Evolutionary conservation across 2,888 invertebrate species (phyloP).

Genomic region (Ochropacha duplaris): DNA sequence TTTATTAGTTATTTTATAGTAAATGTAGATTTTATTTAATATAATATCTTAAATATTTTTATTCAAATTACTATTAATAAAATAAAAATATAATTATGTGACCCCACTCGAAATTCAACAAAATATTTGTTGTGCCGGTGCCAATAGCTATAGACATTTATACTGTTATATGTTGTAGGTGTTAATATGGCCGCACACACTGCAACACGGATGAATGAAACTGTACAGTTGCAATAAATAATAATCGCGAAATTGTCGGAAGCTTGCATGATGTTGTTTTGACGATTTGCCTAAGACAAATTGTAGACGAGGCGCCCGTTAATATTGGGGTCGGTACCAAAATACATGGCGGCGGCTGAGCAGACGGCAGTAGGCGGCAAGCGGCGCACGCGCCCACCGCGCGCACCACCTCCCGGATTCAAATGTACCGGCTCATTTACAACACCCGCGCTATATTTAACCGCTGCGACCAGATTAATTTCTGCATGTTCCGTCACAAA

Average conservation of each 20-base stretch:
- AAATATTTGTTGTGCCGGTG: neutral
- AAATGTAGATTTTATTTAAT: neutral
- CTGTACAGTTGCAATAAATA: slow-evolving; percentile 40
- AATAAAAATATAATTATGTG: neutral
- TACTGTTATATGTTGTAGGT: neutral
- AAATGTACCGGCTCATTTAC: slow-evolving; percentile 71
- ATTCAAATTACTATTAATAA: neutral
- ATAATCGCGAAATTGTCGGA: slow-evolving; percentile 65
- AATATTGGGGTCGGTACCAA: slow-evolving; percentile 80
- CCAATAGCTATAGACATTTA: neutral
- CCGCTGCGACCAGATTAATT: slow-evolving; percentile 76
- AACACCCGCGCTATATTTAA: slow-evolving; percentile 74
- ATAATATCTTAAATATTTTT: neutral
- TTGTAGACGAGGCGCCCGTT: slow-evolving; percentile 75
- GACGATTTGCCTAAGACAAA: slow-evolving; percentile 77
- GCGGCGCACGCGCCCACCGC: slow-evolving; percentile 78
- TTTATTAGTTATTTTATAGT: neutral
- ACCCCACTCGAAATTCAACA: neutral
- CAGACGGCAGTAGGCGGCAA: slow-evolving; percentile 77
- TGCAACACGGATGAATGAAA: slow-evolving; percentile 32
- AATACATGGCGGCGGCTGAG: slow-evolving; percentile 72
- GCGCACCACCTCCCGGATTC: slow-evolving; percentile 62
- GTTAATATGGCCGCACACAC: slow-evolving; percentile 15
- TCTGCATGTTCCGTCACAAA: slow-evolving; percentile 72
- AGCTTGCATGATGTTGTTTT: slow-evolving; percentile 65